Percentiles rank a stretch among this genome's conserved stretches.
phyloP scores from a whole-genome alignment of 2,888 invertebrate species.

The Drosophila kambysellisi region DNA sequence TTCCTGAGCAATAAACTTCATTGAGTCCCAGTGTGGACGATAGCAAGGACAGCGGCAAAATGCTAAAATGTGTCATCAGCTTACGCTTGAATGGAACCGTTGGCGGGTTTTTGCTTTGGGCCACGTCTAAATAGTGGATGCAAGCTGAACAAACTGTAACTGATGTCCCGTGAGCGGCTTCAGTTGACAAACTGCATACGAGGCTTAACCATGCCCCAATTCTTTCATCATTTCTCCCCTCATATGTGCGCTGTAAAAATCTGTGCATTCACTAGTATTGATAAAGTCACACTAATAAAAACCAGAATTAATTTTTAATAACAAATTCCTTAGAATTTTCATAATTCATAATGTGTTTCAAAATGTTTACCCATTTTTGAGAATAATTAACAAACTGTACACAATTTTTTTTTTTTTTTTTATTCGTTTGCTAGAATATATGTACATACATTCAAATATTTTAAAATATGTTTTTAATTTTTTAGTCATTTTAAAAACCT shows the following conservation, averaged over 20 bases:
- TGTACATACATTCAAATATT: not conserved
- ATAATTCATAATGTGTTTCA: not conserved
- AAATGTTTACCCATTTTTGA: not conserved
- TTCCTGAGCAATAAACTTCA: constrained; percentile 75
- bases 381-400: not conserved
- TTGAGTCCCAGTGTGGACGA: constrained; percentile 59
- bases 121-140: constrained; percentile 25
- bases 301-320: not conserved
- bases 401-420: not conserved
- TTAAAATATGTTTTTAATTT: not conserved
- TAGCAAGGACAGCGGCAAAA: constrained; percentile 46
- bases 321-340: not conserved
- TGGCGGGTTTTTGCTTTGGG: constrained; percentile 6
- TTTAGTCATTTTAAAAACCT: not conserved
- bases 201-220: constrained; percentile 3
- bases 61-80: constrained; percentile 74
- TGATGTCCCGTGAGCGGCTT: constrained; percentile 43
- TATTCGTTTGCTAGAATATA: not conserved
- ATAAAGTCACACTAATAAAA: not conserved
- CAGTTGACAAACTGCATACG: constrained; percentile 51
- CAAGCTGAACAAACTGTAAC: constrained; percentile 13
- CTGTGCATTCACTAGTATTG: not conserved
- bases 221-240: not conserved
- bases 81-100: constrained; percentile 44
- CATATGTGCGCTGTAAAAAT: not conserved